Base-by-base conservation (phyloP, 2,888 invertebrate species). In the Dasypogon diadema region DNA sequence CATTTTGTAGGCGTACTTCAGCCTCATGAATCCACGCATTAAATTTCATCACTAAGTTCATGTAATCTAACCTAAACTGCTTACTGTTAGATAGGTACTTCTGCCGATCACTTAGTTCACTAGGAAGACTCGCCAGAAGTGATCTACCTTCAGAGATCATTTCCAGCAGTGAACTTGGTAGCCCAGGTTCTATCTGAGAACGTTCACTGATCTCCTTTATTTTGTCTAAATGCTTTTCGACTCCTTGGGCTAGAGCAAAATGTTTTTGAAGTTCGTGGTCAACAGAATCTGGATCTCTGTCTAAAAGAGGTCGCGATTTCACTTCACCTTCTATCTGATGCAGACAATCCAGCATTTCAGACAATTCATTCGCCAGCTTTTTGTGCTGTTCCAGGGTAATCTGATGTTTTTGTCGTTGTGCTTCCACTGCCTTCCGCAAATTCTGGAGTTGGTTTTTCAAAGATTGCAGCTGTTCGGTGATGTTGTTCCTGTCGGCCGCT, bases 321-420 rank as follows among this genome's bases (percentile, higher is more conserved):
- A 95, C 92, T 0, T 90, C 88, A 0, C 92, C 92, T 86, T 97
- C 96, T 80, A 93, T 94, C 48, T 91, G 90, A 79, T 95, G 94
- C 54, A 97, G 87, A 91, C 92, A 93, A 83, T 95, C 93, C 10
- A 97, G 87, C 21, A 94, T 92, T 70, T 92, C 91, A 42, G 94
- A 92, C n/a, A 97, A 84, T 83, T 96, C 95, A 30, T 92, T 90
- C 0, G 92, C 92, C 72, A 97, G 87, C 86, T 96, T 94, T 81
- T 91, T 91, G 83, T 96, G 95, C 82, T 97, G 96, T 21, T 95
- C 95, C 4, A 94, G 92, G 0, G 95, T 93, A 68, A 92, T 89
- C 84, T 97, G 95, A 82, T 96, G 95, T 81, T 96, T 93, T 83
- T 95, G 93, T 37, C 94, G 89, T 83, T 95, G 94, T 37, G 92